A percentile compares a stretch with the other conserved stretches of the same genome.
Evolutionary conservation across 2,113 vertebrate species (phyloP).

Genomic region (Zosterops pallidus): DNA sequence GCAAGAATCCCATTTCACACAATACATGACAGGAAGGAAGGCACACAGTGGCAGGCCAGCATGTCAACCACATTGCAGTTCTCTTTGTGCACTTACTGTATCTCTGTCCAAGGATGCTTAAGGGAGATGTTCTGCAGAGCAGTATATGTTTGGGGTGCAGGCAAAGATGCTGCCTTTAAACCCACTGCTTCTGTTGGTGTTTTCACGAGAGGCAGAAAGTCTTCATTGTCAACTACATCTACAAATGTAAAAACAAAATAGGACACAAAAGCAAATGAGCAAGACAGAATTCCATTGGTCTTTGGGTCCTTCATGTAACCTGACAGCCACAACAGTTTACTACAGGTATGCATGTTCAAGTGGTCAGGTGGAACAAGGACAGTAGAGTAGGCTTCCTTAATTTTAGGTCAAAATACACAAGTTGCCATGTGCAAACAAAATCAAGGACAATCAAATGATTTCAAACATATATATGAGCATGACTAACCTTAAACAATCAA

Average conservation of each 20-base stretch:
- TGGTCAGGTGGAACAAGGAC: not conserved
- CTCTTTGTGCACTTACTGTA: constrained; percentile 84
- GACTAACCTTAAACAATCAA: not conserved
- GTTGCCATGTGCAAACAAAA: not conserved
- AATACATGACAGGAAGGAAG: not conserved
- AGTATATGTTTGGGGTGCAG: constrained; percentile 65
- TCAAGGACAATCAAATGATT: not conserved
- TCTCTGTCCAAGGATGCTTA: constrained; percentile 92
- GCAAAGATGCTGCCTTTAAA: constrained; percentile 75
- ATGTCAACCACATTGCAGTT: accelerated
- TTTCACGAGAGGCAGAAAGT: constrained; percentile 84
- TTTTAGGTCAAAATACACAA: not conserved
- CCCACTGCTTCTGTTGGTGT: constrained; percentile 87
- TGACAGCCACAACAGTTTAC: not conserved
- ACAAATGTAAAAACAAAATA: constrained; percentile 9
- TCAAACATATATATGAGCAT: not conserved
- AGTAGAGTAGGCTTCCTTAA: not conserved
- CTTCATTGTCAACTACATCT: constrained; percentile 58
- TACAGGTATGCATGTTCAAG: not conserved
- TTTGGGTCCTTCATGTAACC: not conserved
- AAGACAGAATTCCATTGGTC: not conserved
- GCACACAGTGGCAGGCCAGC: not conserved
- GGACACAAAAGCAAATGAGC: not conserved
- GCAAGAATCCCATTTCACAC: not conserved
- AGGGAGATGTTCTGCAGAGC: constrained; percentile 87